phyloP scores from a whole-genome alignment of 2,797 vertebrate genomes.

The Lithobates sylvaticus region DNA sequence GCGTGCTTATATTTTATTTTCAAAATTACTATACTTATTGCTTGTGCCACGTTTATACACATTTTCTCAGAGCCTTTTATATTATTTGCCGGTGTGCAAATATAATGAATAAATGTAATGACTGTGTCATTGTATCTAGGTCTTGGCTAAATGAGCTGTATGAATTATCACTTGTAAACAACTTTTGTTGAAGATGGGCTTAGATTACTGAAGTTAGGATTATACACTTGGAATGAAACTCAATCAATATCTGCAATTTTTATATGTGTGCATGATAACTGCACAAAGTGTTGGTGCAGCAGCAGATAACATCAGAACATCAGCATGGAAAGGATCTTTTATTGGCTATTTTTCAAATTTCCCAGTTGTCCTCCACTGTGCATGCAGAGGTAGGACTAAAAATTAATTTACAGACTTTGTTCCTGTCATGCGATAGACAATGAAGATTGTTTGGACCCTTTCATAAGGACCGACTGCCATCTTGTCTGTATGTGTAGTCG shows the following conservation, averaged over 20 bases:
- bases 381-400: not conserved
- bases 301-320: no score
- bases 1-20: not conserved
- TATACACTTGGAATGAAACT: not conserved
- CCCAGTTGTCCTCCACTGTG: not conserved
- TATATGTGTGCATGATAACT: no score
- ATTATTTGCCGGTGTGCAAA: constrained; percentile 70
- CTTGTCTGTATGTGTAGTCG: no score
- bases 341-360: not conserved
- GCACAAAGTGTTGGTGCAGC: no score
- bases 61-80: constrained; percentile 53
- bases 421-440: no score
- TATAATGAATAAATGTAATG: constrained; percentile 75
- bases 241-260: not conserved
- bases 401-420: no score
- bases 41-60: constrained; percentile 13
- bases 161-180: constrained; percentile 23
- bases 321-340: not conserved
- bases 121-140: constrained; percentile 79
- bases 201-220: not conserved
- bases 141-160: constrained; percentile 34
- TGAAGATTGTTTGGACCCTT: no score
- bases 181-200: constrained; percentile 3
- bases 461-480: no score
- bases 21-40: constrained; percentile 12